Evolutionary conservation across 1,140 invertebrate genomes (phyloP).

Genomic region (Alviniconcha marisindica): DNA sequence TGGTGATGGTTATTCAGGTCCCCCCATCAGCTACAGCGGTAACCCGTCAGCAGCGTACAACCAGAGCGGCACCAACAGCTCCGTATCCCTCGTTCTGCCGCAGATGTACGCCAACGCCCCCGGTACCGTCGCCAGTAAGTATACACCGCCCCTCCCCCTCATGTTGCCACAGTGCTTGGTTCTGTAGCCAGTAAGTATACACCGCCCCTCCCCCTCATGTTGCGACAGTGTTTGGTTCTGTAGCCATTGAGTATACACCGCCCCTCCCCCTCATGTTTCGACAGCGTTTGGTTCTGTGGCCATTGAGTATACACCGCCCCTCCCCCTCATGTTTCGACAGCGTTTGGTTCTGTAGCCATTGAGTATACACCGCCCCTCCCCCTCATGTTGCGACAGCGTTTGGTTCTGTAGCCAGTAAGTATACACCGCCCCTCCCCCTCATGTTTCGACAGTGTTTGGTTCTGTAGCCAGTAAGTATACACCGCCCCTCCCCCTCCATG

Average conservation of each 20-base stretch:
- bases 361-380: slow-evolving; percentile 30
- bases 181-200: slow-evolving; percentile 34
- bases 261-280: neutral
- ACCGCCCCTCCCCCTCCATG: too few relatives aligned
- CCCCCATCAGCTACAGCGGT: slow-evolving; percentile 39
- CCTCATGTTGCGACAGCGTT: too few relatives aligned
- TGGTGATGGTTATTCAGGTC: slow-evolving; percentile 13
- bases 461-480: slow-evolving; percentile 33
- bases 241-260: slow-evolving; percentile 29
- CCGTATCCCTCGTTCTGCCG: slow-evolving; percentile 43
- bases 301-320: slow-evolving; percentile 27
- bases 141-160: slow-evolving; percentile 5
- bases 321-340: too few relatives aligned
- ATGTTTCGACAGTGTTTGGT: too few relatives aligned
- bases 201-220: neutral
- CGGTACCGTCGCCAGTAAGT: slow-evolving; percentile 34
- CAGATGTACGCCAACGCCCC: slow-evolving; percentile 23
- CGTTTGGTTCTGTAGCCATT: slow-evolving; percentile 23
- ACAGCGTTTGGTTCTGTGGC: slow-evolving; percentile 3
- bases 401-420: slow-evolving; percentile 32
- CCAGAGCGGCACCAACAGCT: slow-evolving; percentile 43
- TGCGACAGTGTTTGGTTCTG: neutral
- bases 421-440: slow-evolving; percentile 11
- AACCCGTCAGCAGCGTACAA: slow-evolving; percentile 36
- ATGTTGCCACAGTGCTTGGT: neutral